These are phyloP conservation scores for Phyllotreta striolata DNA, from an alignment of 2,888 invertebrate species.

Conservation along the genomic window DNA sequence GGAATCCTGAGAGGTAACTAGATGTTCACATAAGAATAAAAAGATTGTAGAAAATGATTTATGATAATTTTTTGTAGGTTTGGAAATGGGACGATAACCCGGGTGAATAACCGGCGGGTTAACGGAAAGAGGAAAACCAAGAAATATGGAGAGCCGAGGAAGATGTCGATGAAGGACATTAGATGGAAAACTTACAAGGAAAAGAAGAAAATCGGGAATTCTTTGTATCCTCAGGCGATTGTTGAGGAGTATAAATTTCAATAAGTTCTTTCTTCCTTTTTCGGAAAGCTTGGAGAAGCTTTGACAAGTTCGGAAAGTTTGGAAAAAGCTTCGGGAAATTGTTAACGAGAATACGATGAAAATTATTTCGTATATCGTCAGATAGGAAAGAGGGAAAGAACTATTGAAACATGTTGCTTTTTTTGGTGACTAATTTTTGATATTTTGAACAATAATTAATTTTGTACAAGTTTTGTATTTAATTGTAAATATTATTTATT, in stretches of 20 bases:
- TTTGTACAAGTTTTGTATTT: too few relatives aligned
- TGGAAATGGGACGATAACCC: constrained; percentile 29
- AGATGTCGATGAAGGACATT: constrained; percentile 55
- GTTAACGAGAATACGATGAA: too few relatives aligned
- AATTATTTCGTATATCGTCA: too few relatives aligned
- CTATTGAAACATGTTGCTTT: too few relatives aligned
- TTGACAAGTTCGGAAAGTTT: too few relatives aligned
- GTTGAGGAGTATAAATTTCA: constrained; percentile 61
- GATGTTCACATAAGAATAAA: background rate
- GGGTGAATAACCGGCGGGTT: constrained; percentile 55
- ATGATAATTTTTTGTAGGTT: constrained; percentile 18
- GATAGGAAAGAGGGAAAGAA: too few relatives aligned
- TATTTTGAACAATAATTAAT: too few relatives aligned
- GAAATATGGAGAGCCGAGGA: constrained; percentile 25
- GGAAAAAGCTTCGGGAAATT: too few relatives aligned
- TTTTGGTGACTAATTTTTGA: too few relatives aligned
- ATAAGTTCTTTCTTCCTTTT: constrained; percentile 40
- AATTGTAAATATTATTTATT: too few relatives aligned
- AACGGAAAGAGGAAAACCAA: constrained; percentile 61
- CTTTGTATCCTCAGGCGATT: constrained; percentile 67
- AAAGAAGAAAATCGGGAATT: constrained; percentile 63
- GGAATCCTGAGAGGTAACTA: constrained; percentile 21
- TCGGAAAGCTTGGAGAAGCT: too few relatives aligned
- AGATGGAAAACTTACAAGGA: constrained; percentile 67
- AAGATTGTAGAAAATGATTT: background rate